These are phyloP conservation scores for Eubucco bourcierii DNA, from an alignment of 2,113 vertebrate genomes.

Conservation along the genomic window DNA sequence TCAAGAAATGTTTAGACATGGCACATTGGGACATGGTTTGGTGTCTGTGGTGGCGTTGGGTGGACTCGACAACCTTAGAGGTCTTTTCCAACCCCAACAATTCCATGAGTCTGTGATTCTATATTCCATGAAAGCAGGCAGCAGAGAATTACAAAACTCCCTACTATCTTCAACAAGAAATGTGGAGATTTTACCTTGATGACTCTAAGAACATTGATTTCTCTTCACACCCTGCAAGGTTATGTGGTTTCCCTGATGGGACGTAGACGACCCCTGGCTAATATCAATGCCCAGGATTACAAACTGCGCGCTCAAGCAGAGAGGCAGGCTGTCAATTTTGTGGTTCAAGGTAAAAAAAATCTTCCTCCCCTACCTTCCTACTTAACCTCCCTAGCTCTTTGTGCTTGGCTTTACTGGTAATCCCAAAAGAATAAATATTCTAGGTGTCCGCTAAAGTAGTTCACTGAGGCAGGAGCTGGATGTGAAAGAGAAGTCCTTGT, in stretches of 20 bases:
- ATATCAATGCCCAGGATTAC: constrained; percentile 80
- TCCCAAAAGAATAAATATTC: not conserved
- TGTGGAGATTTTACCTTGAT: not conserved
- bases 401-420: not conserved
- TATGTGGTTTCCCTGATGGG: constrained; percentile 89
- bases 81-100: too few species aligned
- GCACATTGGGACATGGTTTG: too few species aligned
- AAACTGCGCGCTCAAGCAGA: constrained; percentile 85
- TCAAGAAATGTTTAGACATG: too few species aligned
- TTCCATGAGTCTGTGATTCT: too few species aligned
- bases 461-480: not conserved
- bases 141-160: not conserved
- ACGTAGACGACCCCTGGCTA: constrained; percentile 81
- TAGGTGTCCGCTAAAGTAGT: not conserved
- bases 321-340: constrained; percentile 93
- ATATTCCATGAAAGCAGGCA: not conserved
- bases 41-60: too few species aligned
- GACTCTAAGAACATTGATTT: not conserved
- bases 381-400: not conserved
- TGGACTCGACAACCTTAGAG: too few species aligned
- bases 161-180: not conserved
- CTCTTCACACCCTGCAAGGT: constrained; percentile 68
- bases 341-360: constrained; percentile 85
- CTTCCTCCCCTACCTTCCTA: not conserved
- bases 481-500: not conserved